Evolutionary conservation across 2,113 vertebrate species (phyloP), one percentile per base, ranked within the genome.

Genomic region (Xyrauchen texanus): DNA sequence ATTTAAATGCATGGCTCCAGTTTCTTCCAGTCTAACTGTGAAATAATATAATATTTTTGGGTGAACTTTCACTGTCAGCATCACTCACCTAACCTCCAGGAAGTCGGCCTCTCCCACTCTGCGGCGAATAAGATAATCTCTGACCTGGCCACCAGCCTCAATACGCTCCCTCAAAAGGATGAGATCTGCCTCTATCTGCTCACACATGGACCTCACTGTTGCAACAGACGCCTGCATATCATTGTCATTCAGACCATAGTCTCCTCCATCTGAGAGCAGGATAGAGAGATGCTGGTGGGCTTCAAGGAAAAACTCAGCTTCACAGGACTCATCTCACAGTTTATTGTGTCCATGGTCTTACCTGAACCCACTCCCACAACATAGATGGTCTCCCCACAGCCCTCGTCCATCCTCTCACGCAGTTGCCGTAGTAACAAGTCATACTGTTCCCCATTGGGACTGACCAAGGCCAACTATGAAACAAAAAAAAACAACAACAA

Each of bases 301-400:
- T 15, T 65, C 0, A 12, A 47, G 7, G 13, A 34, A 15, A 8
- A 12, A 13, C 1, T 4, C 12, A 62, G 13, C 77, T 88, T 88
- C 60, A 4, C 3, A 11, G n/a, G 45, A n/a, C n/a, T 46, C 5
- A 42, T 51, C 21, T 12, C 34, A n/a, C 4, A 57, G 53, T 6
- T 57, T 13, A 57, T 8, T 34, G 10, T 55, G 60, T 7, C 21
- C 42, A 8, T 12, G 3, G 55, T 88, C 93, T 93, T 87, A 99
- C 98, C 98, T 91, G 96, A 99, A 85, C 97, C 98, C 92, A 98
- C 96, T 57, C 98, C 97, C 83, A 99, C 93, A 87, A 99, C 96
- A 84, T 99, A 99, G 89, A 99, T 99, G 85, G 97, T 98, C 91
- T 99, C 98, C 76, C 98, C 98, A 70, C 96, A 96, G 42, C 98